Base-by-base conservation (phyloP, 2,113 vertebrate genomes). In the Oceanites oceanicus region DNA sequence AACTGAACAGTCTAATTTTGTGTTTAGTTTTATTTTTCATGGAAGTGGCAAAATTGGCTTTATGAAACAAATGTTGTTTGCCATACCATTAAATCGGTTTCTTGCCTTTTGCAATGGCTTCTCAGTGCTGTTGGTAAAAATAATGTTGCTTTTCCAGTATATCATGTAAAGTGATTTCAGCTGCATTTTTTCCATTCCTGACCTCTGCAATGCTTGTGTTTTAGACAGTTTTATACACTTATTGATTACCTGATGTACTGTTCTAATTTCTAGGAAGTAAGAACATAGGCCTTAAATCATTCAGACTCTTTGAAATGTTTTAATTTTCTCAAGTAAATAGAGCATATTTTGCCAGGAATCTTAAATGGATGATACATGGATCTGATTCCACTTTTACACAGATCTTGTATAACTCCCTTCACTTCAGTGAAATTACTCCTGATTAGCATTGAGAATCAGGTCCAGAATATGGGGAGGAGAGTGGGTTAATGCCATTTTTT, bases 261-360 rank as follows among this genome's bases (percentile, higher is more conserved):
- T 84, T 91, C 61, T 94, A 93, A 95, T 96, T 97, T 97, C 93
- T 95, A 95, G 90, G 90, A 96, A 94, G 93, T 70, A 96, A 76
- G 87, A 93, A 88, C 59, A 56, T 63, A 83, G 65, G 88, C 83
- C 71, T 75, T 94, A 97, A 96, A 96, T 95, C 93, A 97, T 68
- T 62, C 40, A 84, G 58, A 67, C 44, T 86, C 87, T 59, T 86
- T 94, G 76, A 96, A 88, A 95, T 88, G 56, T 92, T 97, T 96
- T 92, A 92, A 94, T 98, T 96, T 96, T 66, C 88, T 93, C 94
- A 92, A 94, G 95, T 86, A 95, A 97, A 96, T 74, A 96, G 26
- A 67, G 63, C n/a, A 58, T 67, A 66, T 95, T 96, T 96, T 96
- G 87, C 94, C 95, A 96, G 87, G 89, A 94, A 93, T 76, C 86